Base-by-base conservation (phyloP, 2,797 vertebrate genomes). In the Dicrostonyx torquatus region DNA sequence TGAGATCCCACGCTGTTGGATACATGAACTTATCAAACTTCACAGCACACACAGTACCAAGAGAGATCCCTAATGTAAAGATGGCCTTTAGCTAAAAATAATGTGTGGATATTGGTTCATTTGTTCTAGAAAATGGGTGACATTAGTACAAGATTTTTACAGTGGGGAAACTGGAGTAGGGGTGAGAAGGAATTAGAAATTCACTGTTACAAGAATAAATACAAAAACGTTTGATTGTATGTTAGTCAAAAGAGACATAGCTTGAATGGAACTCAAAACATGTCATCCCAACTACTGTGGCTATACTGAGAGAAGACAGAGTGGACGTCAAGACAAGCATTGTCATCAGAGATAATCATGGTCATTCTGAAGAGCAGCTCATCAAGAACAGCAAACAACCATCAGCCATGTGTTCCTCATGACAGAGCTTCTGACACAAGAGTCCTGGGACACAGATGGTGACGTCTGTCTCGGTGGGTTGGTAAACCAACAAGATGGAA, bases 351-450 rank as follows among this genome's bases (percentile, higher is more conserved):
- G 18, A 77, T 86, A 87, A 92, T 53, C 31, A 62, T 43, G 34
- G 50, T 84, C 86, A 70, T 87, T 93, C 85, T 93, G 64, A 93
- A 80, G 70, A 22, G 77, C 50, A 66, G 53, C 78, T 89, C 70
- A 89, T 73, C 76, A 78, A 68, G 72, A 93, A 78, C 4, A n/a
- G 24, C 58, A 82, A 89, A 37, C 53, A 87, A 94, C 64, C 6
- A 22, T 84, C 37, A 78, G 72, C 90, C 77, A 84, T 10, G 80
- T 60, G 20, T 9, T 84, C 70, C 89, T 84, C 64, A 70, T 70
- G 58, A 92, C 58, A 96, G 43, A 90, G 70, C 29, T 79, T 90
- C 80, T 91, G 89, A 84, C 73, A 75, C 29, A 64, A 34, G 34
- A 82, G 60, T 78, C 89, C 68, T 43, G 9, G 20, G 13, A 68